Evolutionary conservation across 1,140 invertebrate species (phyloP).

Genomic region (Aradophagus sp.): DNA sequence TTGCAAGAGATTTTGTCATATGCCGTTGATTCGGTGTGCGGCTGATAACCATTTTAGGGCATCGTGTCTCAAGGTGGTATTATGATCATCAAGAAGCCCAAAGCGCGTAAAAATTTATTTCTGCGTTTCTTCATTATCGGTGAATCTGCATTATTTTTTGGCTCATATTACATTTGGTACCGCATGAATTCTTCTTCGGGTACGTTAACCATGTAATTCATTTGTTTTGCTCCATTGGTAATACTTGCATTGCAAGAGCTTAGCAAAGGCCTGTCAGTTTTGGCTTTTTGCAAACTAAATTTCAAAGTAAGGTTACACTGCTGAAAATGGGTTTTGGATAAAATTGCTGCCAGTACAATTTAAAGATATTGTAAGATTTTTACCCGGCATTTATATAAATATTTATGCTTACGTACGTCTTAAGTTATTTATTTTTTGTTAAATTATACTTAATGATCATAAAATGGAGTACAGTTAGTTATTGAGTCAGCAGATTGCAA

Average conservation of each 20-base stretch:
- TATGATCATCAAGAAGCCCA: constrained; percentile 67
- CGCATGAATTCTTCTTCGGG: constrained; percentile 67
- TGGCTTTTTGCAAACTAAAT: too few species aligned
- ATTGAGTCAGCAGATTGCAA: too few species aligned
- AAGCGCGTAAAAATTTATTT: constrained; percentile 1
- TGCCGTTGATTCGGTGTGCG: constrained; percentile 56
- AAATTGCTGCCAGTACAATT: too few species aligned
- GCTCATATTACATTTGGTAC: constrained; percentile 60
- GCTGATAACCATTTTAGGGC: constrained; percentile 74
- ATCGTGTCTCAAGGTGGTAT: constrained; percentile 61
- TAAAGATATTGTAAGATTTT: too few species aligned
- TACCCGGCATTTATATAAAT: too few species aligned
- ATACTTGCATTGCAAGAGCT: constrained; percentile 10
- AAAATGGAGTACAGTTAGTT: too few species aligned
- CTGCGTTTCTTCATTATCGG: constrained; percentile 36
- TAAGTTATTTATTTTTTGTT: too few species aligned
- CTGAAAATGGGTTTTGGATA: too few species aligned
- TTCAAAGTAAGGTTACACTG: too few species aligned
- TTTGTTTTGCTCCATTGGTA: constrained; percentile 13
- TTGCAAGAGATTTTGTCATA: constrained; percentile 53
- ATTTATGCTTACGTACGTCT: too few species aligned
- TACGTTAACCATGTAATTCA: constrained; percentile 51
- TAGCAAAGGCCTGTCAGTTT: too few species aligned
- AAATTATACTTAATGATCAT: too few species aligned
- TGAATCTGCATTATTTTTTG: constrained; percentile 51